phyloP scores from a whole-genome alignment of 2,113 vertebrate species.

The Dendrocopos noguchii region DNA sequence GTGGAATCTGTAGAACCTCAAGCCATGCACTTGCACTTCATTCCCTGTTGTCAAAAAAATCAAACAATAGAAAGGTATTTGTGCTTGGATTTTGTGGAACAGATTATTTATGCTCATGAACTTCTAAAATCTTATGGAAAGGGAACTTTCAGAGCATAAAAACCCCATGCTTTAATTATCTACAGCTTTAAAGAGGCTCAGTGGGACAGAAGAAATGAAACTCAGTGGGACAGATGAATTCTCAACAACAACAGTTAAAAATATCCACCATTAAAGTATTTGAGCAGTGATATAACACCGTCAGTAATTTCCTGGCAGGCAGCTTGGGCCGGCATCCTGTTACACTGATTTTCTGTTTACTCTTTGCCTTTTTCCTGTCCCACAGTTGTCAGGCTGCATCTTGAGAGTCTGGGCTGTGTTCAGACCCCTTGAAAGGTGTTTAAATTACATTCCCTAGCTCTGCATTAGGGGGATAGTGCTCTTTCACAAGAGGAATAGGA shows the following conservation, averaged over 20 bases:
- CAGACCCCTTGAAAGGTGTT: background rate
- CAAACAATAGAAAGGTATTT: background rate
- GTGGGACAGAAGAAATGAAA: conserved; percentile 27
- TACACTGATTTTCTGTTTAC: background rate
- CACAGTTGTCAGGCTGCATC: background rate
- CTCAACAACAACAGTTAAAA: conserved; percentile 20
- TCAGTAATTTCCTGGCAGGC: background rate
- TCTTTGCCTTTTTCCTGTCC: background rate
- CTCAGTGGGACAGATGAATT: conserved; percentile 11
- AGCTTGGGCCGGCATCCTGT: background rate
- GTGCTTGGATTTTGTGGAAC: background rate
- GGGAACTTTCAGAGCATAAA: background rate
- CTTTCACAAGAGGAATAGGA: background rate
- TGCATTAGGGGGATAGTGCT: background rate
- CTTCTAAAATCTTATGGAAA: background rate
- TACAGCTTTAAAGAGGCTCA: conserved; percentile 10
- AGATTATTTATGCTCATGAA: background rate
- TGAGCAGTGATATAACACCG: background rate
- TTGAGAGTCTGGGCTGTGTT: background rate
- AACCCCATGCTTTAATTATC: conserved; percentile 35
- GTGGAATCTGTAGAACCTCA: background rate
- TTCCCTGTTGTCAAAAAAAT: background rate
- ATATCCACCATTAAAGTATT: conserved; percentile 19
- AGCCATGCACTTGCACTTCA: background rate
- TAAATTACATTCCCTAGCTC: background rate